Conservation (phyloP, 23 tunicate species). For the Styela plicata region DNA sequence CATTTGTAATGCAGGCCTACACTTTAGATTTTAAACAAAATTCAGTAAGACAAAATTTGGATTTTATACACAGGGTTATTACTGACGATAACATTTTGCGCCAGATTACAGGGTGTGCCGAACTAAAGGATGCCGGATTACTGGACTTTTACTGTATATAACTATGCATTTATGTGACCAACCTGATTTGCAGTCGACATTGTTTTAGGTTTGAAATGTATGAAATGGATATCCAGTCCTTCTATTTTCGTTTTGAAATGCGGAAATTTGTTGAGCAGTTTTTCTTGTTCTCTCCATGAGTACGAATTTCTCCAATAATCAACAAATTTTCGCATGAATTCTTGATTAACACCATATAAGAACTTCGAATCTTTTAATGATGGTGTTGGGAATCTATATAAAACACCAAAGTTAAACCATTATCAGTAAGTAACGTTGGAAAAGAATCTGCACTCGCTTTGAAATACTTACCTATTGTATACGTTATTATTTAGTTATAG, state of each 20-base stretch:
- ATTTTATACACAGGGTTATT: too few species aligned
- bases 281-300: constrained; percentile 73
- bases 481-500: too few species aligned
- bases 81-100: too few species aligned
- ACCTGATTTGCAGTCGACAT: constrained; percentile 8
- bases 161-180: not conserved
- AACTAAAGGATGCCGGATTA: too few species aligned
- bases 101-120: too few species aligned
- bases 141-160: too few species aligned
- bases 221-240: constrained; percentile 83
- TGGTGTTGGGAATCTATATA: constrained; percentile 51
- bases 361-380: constrained; percentile 54
- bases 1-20: too few species aligned
- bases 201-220: constrained; percentile 51
- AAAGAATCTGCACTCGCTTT: too few species aligned
- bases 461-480: too few species aligned
- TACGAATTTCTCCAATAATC: constrained; percentile 74
- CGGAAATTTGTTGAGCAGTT: constrained; percentile 46
- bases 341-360: constrained; percentile 60
- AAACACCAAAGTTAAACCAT: constrained; percentile 2
- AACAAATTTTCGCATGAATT: constrained; percentile 45
- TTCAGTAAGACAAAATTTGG: too few species aligned
- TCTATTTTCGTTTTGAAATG: constrained; percentile 87
- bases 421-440: too few species aligned
- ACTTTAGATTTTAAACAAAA: too few species aligned